Conservation (phyloP, 1,140 invertebrate genomes). For the Myzus persicae region DNA sequence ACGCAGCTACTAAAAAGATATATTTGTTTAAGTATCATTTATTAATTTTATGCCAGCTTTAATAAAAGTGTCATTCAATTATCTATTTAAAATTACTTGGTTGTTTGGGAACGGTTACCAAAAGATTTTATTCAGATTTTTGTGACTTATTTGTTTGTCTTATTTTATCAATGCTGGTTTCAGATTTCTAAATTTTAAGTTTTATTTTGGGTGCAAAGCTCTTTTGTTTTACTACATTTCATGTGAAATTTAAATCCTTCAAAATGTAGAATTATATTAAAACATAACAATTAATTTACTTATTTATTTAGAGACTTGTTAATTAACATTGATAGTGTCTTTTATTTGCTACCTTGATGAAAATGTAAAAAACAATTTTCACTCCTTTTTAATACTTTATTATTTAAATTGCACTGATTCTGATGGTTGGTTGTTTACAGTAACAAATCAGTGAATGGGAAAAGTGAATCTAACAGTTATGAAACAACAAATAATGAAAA, state of each 20-base stretch:
- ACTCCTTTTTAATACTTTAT: neutral
- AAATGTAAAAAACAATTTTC: neutral
- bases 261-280: too few species aligned
- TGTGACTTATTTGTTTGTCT: neutral
- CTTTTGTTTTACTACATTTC: neutral
- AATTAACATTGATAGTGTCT: neutral
- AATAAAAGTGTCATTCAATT: neutral
- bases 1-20: neutral
- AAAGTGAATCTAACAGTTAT: slow-evolving; percentile 49
- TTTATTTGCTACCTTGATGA: neutral
- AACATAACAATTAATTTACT: neutral
- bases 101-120: neutral
- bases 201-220: neutral
- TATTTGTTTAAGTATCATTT: slow-evolving; percentile 9
- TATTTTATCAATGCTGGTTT: too few species aligned
- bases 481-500: slow-evolving; percentile 13
- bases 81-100: neutral
- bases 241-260: neutral
- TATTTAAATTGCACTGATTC: neutral
- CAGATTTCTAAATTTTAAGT: too few species aligned
- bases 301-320: neutral
- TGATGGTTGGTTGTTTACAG: neutral
- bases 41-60: neutral
- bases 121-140: neutral
- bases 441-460: slow-evolving; percentile 47